Base-by-base conservation (phyloP, 2,888 invertebrate genomes). In the Candidula unifasciata region DNA sequence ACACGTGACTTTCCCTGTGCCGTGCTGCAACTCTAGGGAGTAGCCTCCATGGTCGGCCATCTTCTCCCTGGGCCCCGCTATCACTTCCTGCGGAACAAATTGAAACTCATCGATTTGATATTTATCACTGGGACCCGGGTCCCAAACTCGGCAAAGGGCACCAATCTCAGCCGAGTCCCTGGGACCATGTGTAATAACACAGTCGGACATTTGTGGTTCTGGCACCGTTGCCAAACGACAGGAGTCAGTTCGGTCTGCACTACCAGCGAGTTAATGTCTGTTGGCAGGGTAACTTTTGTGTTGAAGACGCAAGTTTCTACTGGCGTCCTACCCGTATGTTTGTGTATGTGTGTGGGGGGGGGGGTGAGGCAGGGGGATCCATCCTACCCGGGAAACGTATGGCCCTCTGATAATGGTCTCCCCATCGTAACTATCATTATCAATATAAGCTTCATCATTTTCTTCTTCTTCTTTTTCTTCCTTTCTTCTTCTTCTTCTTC, bases 81-180 rank as follows among this genome's bases (percentile, higher is more conserved):
- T 73, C 79, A 64, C 73, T 83, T 83, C 83, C 83, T 83, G 79
- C 79, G 83, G 83, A 83, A 83, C 83, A 83, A 83, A 83, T 83
- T 83, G 83, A 83, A 83, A 83, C 60, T 52, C 79, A 83, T 83
- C 83, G 83, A 83, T 83, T 79, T 57, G 83, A 83, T 83, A 78
- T 83, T 83, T 83, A 83, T 83, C 83, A 83, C 78, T 44, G 35
- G 82, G 68, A 10, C 64, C 64, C 33, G 66, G 68, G 82, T 68
- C 82, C 68, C 66, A 44, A 68, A 66, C 54, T 21, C 44, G 54
- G 52, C 82, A 82, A 77, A 82, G 82, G 82, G 52, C 82, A 77
- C 44, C 77, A 82, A 82, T 82, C 82, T 82, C 13, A 16, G 30
- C 82, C 6, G n/a, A 18, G 33, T 76, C 68, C 82, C n/a, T 6